phyloP scores from a whole-genome alignment of 37 sponge, comb jelly and placozoan species.

The Bolinopsis microptera region DNA sequence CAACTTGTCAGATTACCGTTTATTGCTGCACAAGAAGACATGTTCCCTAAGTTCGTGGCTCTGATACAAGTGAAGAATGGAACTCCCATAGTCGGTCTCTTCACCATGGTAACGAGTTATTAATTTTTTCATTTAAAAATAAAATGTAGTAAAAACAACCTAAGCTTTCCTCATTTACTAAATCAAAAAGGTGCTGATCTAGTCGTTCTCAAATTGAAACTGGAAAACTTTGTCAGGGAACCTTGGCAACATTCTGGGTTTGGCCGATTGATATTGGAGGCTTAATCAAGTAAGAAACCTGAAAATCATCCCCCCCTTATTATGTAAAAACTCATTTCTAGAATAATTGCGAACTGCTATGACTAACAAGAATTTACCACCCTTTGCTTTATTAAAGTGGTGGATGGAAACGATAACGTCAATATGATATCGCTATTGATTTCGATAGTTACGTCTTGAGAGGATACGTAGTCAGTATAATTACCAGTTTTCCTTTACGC shows the following conservation, averaged over 20 bases:
- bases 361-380: no score
- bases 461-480: no score
- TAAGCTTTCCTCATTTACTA: no score
- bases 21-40: conserved; percentile 27
- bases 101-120: not conserved
- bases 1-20: not conserved
- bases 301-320: no score
- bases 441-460: no score
- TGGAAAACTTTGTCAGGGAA: not conserved
- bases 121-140: not conserved
- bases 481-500: not conserved
- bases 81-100: not conserved
- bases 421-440: no score
- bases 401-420: no score
- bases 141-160: no score
- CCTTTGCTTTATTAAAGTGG: no score
- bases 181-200: no score
- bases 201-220: not conserved
- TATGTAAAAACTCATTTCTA: no score
- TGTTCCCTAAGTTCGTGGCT: not conserved
- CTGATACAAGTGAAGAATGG: conserved; percentile 16
- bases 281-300: not conserved
- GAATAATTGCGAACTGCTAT: no score
- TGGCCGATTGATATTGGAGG: conserved; percentile 11
- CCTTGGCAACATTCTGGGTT: conserved; percentile 29